Evolutionary conservation across 2,113 vertebrate genomes (phyloP), one percentile per base, ranked within the genome.

Genomic region (Hydrolagus affinis): DNA sequence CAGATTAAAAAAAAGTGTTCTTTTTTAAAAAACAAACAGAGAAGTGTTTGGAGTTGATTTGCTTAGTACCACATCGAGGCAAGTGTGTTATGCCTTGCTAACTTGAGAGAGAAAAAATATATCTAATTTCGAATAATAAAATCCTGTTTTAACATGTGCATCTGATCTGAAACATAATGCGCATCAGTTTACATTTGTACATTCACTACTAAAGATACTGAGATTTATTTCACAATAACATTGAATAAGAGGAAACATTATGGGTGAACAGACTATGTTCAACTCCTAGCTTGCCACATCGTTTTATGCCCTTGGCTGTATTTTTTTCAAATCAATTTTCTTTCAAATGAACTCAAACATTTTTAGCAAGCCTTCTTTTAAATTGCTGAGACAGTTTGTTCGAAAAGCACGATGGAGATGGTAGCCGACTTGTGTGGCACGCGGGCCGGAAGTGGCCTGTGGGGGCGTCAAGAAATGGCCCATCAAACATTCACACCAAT

Each of bases 121-220:
- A 83, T 83, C 28, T 66, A 83, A 66, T 83, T 83, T 83, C 66
- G 14, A 83, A 83, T 83, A 83, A 66, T 60, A 83, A 83, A 83
- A 68, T 83, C 9, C 64, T 23, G 28, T 80, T n/a, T 66, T 83
- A 83, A 83, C 66, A 83, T 83, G 78, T 83, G 78, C 78, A 83
- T 83, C 78, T 83, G 62, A 83, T 83, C 78, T 83, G 62, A 83
- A 83, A 83, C 78, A 68, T 83, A 83, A 17, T 83, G 78, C 32
- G 78, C 78, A 83, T 83, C 78, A 83, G 78, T 83, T 68, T 83
- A 62, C 78, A 83, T 83, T 83, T 83, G 78, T 83, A 83, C 78
- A 83, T 83, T 83, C 78, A 83, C 78, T 32, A 83, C 28, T 83
- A 83, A 83, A 83, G 78, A 32, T 83, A 83, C 78, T 21, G 60